Conservation (phyloP, 2,888 invertebrate species). For the Mylabris sibirica region DNA sequence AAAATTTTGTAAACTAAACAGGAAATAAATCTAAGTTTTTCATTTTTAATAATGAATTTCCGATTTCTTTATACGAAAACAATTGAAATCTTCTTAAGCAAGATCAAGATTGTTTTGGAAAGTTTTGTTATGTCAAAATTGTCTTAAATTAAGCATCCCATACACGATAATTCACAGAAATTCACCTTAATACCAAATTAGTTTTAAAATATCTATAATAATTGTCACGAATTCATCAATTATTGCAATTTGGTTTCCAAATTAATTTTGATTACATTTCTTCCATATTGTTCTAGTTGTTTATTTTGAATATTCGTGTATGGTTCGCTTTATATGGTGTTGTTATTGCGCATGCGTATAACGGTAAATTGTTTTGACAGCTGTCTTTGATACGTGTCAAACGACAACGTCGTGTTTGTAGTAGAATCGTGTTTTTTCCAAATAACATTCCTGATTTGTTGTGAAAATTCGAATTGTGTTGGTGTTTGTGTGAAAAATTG, state of each 20-base stretch:
- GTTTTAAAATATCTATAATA: no score
- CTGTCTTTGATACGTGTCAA: neutral
- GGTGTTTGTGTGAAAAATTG: neutral
- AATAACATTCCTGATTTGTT: neutral
- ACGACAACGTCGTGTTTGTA: neutral
- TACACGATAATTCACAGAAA: neutral
- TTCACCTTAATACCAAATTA: no score
- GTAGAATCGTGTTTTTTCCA: neutral
- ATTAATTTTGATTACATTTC: neutral
- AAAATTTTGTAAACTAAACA: neutral
- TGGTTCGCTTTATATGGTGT: neutral
- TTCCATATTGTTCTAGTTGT: neutral
- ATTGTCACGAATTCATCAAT: no score
- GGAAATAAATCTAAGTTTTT: neutral
- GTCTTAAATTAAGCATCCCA: neutral
- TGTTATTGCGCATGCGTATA: neutral
- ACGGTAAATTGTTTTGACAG: neutral
- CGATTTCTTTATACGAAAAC: neutral
- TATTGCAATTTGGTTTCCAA: no score
- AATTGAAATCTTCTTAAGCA: neutral
- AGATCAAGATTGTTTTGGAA: conserved; percentile 1
- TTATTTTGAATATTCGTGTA: neutral
- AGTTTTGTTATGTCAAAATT: conserved; percentile 8
- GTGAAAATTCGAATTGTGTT: neutral
- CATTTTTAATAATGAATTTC: neutral